Evolutionary conservation across 2,888 invertebrate species (phyloP).

Genomic region (Coelopa pilipes): DNA sequence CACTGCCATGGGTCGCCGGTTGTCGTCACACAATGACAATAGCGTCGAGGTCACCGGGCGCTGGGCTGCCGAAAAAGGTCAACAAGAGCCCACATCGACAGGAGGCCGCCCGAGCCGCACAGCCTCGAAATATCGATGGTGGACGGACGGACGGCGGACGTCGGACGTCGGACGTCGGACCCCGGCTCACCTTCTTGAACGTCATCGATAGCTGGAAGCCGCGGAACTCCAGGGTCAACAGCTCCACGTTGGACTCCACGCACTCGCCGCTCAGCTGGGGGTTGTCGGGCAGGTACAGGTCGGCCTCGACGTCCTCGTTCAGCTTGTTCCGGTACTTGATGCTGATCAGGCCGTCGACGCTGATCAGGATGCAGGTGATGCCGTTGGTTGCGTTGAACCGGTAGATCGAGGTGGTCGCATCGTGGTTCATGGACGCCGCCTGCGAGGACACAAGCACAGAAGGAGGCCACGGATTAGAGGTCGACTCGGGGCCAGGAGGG

Average conservation of each 20-base stretch:
- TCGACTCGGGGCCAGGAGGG: no score
- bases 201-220: conserved; percentile 79
- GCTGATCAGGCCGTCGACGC: conserved; percentile 76
- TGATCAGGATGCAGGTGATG: conserved; percentile 81
- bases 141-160: no score
- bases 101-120: background rate
- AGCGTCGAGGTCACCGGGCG: no score
- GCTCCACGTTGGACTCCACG: conserved; percentile 78
- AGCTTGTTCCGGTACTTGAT: conserved; percentile 78
- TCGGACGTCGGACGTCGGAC: no score
- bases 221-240: conserved; percentile 78
- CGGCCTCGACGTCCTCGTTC: conserved; percentile 74
- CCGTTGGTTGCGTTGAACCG: conserved; percentile 76
- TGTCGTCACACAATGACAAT: no score
- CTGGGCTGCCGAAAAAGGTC: background rate
- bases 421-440: conserved; percentile 62
- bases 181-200: conserved; percentile 79
- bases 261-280: conserved; percentile 80
- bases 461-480: no score
- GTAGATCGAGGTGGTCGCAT: conserved; percentile 71
- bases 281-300: conserved; percentile 80
- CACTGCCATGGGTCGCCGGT: no score
- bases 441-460: conserved; percentile 44
- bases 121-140: no score
- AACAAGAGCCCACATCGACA: background rate